Evolutionary conservation across 1,140 invertebrate genomes (phyloP), one percentile per base, ranked within the genome.

Genomic region (Drosophila nigromelanica): DNA sequence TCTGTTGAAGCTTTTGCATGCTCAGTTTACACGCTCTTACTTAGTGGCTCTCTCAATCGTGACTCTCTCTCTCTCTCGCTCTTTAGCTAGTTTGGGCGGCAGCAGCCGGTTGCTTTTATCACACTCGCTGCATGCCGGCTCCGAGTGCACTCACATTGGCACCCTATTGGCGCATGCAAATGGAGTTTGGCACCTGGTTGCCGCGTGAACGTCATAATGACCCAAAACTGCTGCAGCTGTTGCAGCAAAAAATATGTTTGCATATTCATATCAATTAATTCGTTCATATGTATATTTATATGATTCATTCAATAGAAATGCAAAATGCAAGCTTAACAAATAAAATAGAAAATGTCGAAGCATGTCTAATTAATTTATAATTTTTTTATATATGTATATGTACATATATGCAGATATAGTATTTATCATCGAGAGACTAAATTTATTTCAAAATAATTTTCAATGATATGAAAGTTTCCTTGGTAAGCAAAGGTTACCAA

Each of bases 191-290:
- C 42, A 56, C 45, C 39, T 60, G 64, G 54, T 35, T 56, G 21
- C 35, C 11, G 43, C 37, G 37, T 67, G 54, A 18, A 72, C 75
- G 54, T 71, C 67, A 75, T 76, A 43, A 35, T 71, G 76, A 78
- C 76, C 76, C 75, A 74, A 70, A 78, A 69, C 40, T 18, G 58
- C 24, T 50, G 69, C 73, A 77, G 73, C 62, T 81, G 63, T 58
- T 42, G 15, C 33, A 37, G 43, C 27, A 64, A 30, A 33, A 43
- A 15, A 2, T 10, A 43, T 30, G 18, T 18, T 4, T 10, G 10
- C 18, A 1, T 48, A 11, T 48, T 21, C 30, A 24, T 24, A 24
- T 24, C 30, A 33, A 33, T 33, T 33, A 33, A 33, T 27, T 18
- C 0, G 21, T 4, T 24, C 21, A 4, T 50, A 12, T 14, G 21